These are phyloP conservation scores for Irena cyanogastra DNA, from an alignment of 2,113 vertebrate genomes.

Conservation along the genomic window DNA sequence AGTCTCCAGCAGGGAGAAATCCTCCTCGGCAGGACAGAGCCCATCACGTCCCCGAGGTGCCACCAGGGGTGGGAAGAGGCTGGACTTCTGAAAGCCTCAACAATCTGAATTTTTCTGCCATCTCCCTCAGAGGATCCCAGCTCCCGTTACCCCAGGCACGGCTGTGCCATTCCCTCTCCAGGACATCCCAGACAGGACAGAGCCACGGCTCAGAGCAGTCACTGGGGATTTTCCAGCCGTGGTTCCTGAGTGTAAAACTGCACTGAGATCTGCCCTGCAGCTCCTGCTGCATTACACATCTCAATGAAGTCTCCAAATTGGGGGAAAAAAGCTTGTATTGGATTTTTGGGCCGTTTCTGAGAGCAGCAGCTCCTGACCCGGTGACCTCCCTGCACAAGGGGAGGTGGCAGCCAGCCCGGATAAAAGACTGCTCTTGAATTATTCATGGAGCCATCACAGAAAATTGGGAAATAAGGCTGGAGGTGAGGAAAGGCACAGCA, in stretches of 20 bases:
- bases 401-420: neutral
- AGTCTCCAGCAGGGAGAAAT: neutral
- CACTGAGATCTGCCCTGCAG: neutral
- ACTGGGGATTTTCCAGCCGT: neutral
- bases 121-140: neutral
- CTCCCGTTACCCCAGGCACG: neutral
- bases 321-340: neutral
- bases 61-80: neutral
- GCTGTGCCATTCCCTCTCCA: neutral
- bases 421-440: neutral
- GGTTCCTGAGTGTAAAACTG: neutral
- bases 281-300: neutral
- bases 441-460: neutral
- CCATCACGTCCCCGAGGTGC: neutral
- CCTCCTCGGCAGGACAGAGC: neutral
- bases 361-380: neutral
- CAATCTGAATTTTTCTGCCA: neutral
- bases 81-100: neutral
- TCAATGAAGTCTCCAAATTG: fast-evolving
- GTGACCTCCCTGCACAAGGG: neutral
- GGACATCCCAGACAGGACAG: neutral
- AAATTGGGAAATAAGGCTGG: neutral
- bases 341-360: neutral
- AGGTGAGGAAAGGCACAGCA: neutral
- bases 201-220: neutral